Evolutionary conservation across 35 echinoderm and acorn worm genomes (phyloP).

Genomic region (Anneissia japonica): DNA sequence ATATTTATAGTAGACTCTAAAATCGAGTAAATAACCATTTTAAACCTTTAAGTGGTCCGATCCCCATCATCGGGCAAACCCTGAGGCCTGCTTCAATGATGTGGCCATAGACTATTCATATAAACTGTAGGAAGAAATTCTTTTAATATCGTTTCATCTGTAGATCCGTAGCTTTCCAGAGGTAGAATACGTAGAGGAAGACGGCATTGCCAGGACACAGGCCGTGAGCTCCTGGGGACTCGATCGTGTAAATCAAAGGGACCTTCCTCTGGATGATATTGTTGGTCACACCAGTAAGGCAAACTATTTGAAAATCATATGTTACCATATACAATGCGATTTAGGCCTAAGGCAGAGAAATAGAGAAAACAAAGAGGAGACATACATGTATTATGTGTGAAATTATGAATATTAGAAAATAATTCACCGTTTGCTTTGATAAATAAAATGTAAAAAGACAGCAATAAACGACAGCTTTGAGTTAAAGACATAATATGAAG

Average conservation of each 20-base stretch:
- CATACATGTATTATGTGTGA: not conserved
- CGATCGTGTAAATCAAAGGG: constrained; percentile 66
- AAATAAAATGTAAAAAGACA: too few species aligned
- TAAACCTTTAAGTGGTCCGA: too few species aligned
- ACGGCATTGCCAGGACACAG: constrained; percentile 39
- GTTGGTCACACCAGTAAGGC: constrained; percentile 20
- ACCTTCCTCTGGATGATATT: constrained; percentile 31
- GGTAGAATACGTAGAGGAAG: constrained; percentile 66
- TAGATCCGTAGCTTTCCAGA: constrained; percentile 37
- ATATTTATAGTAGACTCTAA: too few species aligned
- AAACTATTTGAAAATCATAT: constrained; percentile 1
- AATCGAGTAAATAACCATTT: too few species aligned
- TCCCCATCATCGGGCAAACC: too few species aligned
- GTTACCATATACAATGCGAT: not conserved
- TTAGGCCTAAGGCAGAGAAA: not conserved
- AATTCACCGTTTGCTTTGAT: too few species aligned
- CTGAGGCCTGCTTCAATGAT: too few species aligned
- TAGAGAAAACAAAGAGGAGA: not conserved
- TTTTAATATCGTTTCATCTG: too few species aligned
- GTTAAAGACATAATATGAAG: too few species aligned
- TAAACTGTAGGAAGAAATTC: too few species aligned
- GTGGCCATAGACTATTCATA: too few species aligned
- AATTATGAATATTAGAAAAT: not conserved
- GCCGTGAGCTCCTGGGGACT: constrained; percentile 60
- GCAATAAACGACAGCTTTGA: too few species aligned